Base-by-base conservation (phyloP, 2,888 invertebrate genomes). In the Hoplodrina ambigua region DNA sequence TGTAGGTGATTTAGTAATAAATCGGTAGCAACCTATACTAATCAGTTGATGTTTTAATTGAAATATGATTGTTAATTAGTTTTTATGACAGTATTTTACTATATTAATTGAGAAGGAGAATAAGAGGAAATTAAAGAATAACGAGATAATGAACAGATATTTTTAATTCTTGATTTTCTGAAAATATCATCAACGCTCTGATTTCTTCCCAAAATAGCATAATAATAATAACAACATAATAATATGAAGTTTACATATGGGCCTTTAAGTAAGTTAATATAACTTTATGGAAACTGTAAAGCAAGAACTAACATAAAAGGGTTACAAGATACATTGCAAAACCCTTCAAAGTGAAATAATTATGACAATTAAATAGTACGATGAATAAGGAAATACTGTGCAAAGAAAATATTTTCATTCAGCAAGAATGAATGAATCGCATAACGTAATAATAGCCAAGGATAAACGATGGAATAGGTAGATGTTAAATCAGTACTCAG, bases 341-440 rank as follows among this genome's bases (percentile, higher is more conserved):
- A 56, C 13, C 7, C 19, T 52, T 68, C 56, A 19, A 30, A 17
- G 15, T n/a, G 20, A 49, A 19, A 11, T 46, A 15, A 50, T 66
- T 30, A 53, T 25, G 4, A 33, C 44, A 57, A 11, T n/a, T n/a
- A n/a, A n/a, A n/a, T 58, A 53, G n/a, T 53, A 69, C 52, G 53
- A 41, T 41, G n/a, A 69, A 25, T 41, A 62, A 70, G 61, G 61
- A 58, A 74, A 50, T 30, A 37, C 11, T 57, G 44, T 2, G 2
- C 46, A 25, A 57, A 49, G 30, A 60, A 25, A 54, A 41, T 17
- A 2, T 20, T 15, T 78, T 66, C 62, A 80, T 78, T 80, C 69
- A 69, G n/a, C 8, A 19, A 65, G 33, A 60, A 20, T 78, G 75
- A 78, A 80, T 78, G 75, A 66, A 75, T 25, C 20, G 44, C 30